Evolutionary conservation across 1,140 invertebrate species (phyloP), one percentile per base, ranked within the genome.

Genomic region (Triops longicaudatus): DNA sequence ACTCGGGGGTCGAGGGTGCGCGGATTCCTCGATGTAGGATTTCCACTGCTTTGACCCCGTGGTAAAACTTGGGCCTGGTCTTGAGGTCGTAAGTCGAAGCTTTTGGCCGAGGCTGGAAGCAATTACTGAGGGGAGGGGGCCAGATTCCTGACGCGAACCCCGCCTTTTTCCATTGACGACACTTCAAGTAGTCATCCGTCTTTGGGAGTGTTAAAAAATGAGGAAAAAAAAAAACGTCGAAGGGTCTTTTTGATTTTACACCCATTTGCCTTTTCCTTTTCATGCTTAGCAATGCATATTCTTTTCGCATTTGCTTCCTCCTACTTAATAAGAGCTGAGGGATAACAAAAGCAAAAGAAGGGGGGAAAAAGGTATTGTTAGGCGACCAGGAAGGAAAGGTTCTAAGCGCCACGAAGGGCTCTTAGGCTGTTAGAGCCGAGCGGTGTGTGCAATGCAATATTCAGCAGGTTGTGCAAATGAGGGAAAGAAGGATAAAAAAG

Each of bases 371-470:
- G 14, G 50, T 63, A 63, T 63, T 63, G 50, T 63, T 63, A 63
- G 22, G 50, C 14, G 50, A 63, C 50, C 50, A 63, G 50, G 50
- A 63, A 63, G 50, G 50, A 63, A n/a, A 22, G 44, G 50, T 63
- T 22, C 50, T 63, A 63, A 63, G 50, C 50, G 50, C n/a, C 50
- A 63, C 50, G 22, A 22, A 63, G 50, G 50, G 50, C 50, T 63
- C 50, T 63, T 63, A 17, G 50, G 50, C 50, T 63, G 17, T 63
- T 63, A 17, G 22, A 63, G 14, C 50, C 14, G 50, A 63, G 50
- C 50, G 50, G n/a, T 63, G 50, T 63, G 50, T 63, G 50, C 50
- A 63, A 63, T 63, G 50, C n/a, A 63, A 63, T 63, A 63, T 63
- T 63, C 50, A 63, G 50, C 50, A 63, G 50, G 50, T 63, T 63